Conservation (phyloP, 2,113 vertebrate genomes). For the Nannospalax galili region DNA sequence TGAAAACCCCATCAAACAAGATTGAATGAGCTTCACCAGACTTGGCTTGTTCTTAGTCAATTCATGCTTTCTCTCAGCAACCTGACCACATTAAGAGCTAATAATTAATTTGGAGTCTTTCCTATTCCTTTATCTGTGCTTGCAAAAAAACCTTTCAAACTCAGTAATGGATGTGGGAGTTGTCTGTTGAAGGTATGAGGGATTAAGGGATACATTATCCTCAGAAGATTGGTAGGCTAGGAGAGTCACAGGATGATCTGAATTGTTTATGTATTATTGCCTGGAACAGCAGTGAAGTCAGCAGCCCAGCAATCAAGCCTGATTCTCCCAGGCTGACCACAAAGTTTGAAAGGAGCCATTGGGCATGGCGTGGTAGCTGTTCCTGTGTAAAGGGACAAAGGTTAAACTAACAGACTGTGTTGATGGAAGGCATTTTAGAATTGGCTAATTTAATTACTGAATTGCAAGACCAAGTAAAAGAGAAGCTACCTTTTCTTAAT, state of each 20-base stretch:
- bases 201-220: neutral
- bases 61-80: neutral
- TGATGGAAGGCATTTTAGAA: neutral
- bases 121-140: neutral
- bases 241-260: neutral
- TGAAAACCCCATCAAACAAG: neutral
- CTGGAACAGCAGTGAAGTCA: neutral
- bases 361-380: neutral
- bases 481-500: neutral
- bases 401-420: neutral
- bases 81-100: neutral
- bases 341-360: neutral
- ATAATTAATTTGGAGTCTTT: neutral
- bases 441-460: neutral
- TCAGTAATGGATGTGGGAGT: too few species aligned
- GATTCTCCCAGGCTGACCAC: neutral
- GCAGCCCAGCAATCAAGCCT: neutral
- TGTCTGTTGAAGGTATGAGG: neutral
- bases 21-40: neutral
- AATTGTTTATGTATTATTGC: neutral
- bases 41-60: neutral
- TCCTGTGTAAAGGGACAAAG: neutral
- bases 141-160: neutral
- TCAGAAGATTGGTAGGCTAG: neutral
- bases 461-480: neutral